phyloP scores from a whole-genome alignment of 2,888 invertebrate species.

The Empis stercorea region DNA sequence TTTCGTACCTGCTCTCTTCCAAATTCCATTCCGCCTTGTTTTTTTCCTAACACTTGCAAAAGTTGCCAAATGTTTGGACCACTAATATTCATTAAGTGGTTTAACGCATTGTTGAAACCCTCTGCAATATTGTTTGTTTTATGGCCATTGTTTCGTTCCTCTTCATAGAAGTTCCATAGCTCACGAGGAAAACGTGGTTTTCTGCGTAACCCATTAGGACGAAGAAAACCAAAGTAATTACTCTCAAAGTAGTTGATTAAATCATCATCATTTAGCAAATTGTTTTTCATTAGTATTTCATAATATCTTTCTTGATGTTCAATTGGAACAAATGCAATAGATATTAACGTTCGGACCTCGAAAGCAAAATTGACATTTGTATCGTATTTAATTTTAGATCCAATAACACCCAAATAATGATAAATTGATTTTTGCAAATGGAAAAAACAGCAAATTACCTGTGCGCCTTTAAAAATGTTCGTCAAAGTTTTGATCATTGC shows the following conservation, averaged over 20 bases:
- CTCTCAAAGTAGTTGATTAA: background rate
- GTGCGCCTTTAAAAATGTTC: background rate
- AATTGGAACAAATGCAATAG: background rate
- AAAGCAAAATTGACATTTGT: background rate
- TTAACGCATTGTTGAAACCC: background rate
- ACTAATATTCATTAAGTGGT: background rate
- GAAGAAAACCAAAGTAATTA: background rate
- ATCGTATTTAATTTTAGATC: background rate
- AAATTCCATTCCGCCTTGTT: too few species aligned
- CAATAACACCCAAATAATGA: background rate
- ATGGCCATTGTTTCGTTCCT: background rate
- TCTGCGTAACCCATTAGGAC: background rate
- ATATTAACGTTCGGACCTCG: background rate
- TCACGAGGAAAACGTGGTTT: background rate
- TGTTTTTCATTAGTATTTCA: background rate
- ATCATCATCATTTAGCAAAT: background rate
- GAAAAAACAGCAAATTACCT: background rate
- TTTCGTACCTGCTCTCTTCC: too few species aligned
- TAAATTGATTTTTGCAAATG: background rate
- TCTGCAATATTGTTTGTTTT: background rate
- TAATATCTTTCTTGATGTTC: background rate
- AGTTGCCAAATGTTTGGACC: too few species aligned
- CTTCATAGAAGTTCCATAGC: background rate
- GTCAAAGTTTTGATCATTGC: slow-evolving; percentile 1
- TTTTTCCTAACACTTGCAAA: too few species aligned